A percentile compares a stretch with the other conserved stretches of the same genome.
These are phyloP conservation scores for Choloepus didactylus DNA, from an alignment of 2,797 vertebrate species.

Conservation along the genomic window DNA sequence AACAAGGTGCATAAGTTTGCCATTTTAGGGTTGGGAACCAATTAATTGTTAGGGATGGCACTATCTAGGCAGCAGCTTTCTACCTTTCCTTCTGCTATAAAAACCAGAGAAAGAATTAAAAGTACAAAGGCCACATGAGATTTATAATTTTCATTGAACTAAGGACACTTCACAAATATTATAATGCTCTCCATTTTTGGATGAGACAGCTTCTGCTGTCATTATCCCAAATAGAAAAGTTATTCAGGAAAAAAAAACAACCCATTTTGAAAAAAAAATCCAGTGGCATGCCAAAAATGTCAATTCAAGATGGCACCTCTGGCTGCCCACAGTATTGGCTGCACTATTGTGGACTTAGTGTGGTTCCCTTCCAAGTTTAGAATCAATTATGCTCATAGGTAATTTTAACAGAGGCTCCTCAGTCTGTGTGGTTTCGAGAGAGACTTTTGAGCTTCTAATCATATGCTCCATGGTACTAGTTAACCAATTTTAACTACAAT, in stretches of 20 bases:
- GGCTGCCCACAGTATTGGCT: neutral
- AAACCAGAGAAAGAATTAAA: neutral
- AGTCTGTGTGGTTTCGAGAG: neutral
- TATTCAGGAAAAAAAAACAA: neutral
- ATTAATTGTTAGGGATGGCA: neutral
- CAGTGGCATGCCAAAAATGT: neutral
- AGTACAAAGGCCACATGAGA: neutral
- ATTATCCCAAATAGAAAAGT: neutral
- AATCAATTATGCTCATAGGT: neutral
- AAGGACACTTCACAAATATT: constrained; percentile 29
- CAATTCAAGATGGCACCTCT: neutral
- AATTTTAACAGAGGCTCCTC: neutral
- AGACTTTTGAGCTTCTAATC: neutral
- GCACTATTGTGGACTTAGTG: neutral
- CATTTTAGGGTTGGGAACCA: neutral
- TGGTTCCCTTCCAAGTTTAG: neutral
- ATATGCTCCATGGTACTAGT: neutral
- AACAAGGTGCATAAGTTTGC: neutral
- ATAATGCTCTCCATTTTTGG: neutral
- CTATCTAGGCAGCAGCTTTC: neutral
- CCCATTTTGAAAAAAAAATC: constrained; percentile 6
- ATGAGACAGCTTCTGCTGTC: neutral
- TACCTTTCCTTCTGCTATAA: neutral
- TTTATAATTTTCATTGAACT: constrained; percentile 20
- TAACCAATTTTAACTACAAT: neutral